phyloP scores from a whole-genome alignment of 2,888 invertebrate genomes.

The Tipula vernalis region DNA sequence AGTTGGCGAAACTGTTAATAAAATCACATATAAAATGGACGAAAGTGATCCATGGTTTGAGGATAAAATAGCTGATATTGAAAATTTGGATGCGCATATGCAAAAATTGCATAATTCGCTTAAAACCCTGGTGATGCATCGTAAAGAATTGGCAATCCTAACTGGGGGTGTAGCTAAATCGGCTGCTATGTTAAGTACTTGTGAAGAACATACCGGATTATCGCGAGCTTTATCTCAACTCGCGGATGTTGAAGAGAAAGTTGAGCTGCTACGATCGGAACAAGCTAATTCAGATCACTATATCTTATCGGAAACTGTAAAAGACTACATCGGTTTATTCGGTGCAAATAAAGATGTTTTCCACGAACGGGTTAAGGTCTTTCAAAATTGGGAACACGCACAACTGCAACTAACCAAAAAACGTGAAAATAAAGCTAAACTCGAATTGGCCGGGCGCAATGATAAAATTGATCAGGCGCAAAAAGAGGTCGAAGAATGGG shows the following conservation, averaged over 20 bases:
- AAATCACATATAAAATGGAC: slow-evolving; percentile 98
- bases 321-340: slow-evolving; percentile 86
- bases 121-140: slow-evolving; percentile 73
- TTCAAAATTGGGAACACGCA: slow-evolving; percentile 96
- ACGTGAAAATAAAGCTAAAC: slow-evolving; percentile 84
- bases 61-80: slow-evolving; percentile 84
- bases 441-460: slow-evolving; percentile 76
- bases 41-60: slow-evolving; percentile 99
- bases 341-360: slow-evolving; percentile 76
- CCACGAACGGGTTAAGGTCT: slow-evolving; percentile 59
- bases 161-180: slow-evolving; percentile 79
- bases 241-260: slow-evolving; percentile 74
- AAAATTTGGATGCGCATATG: slow-evolving; percentile 78
- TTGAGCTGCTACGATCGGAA: slow-evolving; percentile 76
- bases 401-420: slow-evolving; percentile 89
- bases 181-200: slow-evolving; percentile 78
- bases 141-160: slow-evolving; percentile 67
- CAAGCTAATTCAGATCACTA: slow-evolving; percentile 94
- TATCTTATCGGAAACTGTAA: slow-evolving; percentile 84
- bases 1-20: slow-evolving; percentile 94
- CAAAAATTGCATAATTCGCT: slow-evolving; percentile 76
- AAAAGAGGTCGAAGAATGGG: slow-evolving; percentile 93
- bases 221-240: slow-evolving; percentile 82
- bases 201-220: slow-evolving; percentile 85
- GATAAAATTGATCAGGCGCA: slow-evolving; percentile 83